Base-by-base conservation (phyloP, 2,888 invertebrate genomes). In the Diploptera punctata region DNA sequence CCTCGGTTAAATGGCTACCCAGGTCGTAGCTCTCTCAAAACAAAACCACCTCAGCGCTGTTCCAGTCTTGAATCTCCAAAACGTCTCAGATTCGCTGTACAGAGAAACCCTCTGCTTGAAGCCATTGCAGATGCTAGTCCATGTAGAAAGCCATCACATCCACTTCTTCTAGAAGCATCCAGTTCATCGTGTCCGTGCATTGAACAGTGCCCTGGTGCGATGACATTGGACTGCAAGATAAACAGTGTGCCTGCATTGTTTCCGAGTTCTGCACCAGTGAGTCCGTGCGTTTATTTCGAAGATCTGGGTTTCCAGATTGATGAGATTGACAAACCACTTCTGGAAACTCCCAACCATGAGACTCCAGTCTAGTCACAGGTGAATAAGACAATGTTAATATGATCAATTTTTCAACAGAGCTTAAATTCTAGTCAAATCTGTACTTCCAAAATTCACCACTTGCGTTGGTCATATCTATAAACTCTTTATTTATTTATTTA, bases 61-160 rank as follows among this genome's bases (percentile, higher is more conserved):
- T 91, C 92, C 77, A 94, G 93, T 81, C 87, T 93, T 79, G 94
- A 94, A 82, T 94, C 94, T 75, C 93, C 94, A 67, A 94, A 94
- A 81, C 90, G 92, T 78, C 83, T 94, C 73, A 86, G 94, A 74
- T 94, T 94, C 80, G 93, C 93, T 1, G 89, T 90, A 24, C 87
- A 90, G 75, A 81, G 72, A 65, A 85, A 87, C 73, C 85, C 79
- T 67, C 77, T 81, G 2, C 78, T 86, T 7, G 84, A 90, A 83
- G 86, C 88, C 10, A 87, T 89, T 33, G 84, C 85, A 16, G 90
- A 90, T 73, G 85, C 85, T 69, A 86, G 89, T 71, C 84, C 87
- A 0, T 84, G 84, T 70, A 86, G 87, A 4, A 84, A 84, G 70
- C 81, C 84, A 0, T 82, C 85, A 7, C 70, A 83, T 84, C 21